Conservation (phyloP, 2,113 vertebrate species). For the Hiodon alosoides region DNA sequence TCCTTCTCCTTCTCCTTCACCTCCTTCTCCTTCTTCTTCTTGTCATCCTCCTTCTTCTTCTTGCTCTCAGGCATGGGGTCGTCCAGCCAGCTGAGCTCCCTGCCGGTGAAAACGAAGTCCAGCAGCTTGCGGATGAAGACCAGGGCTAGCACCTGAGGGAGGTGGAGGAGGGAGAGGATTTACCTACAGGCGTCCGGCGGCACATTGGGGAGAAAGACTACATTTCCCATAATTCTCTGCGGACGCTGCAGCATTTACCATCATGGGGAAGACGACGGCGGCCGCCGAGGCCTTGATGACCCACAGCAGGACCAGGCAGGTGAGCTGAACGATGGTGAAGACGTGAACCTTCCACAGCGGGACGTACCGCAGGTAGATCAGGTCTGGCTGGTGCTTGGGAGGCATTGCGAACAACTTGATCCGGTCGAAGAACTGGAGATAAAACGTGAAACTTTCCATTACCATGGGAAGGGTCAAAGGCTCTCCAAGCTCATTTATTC, state of each 20-base stretch:
- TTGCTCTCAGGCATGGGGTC: conserved; percentile 95
- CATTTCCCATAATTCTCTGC: neutral
- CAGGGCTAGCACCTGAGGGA: conserved; percentile 78
- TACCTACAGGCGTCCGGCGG: neutral
- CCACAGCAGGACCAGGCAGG: conserved; percentile 85
- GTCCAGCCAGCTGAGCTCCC: conserved; percentile 91
- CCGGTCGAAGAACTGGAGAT: conserved; percentile 84
- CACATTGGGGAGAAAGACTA: no score
- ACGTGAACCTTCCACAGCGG: conserved; percentile 92
- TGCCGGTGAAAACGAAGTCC: conserved; percentile 86
- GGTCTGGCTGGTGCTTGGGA: conserved; percentile 86
- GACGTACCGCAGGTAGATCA: conserved; percentile 90
- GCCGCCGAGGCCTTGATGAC: conserved; percentile 86
- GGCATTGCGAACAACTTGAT: conserved; percentile 93
- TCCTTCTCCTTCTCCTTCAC: conserved; percentile 48
- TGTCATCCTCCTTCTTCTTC: conserved; percentile 93
- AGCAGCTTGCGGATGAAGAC: conserved; percentile 89
- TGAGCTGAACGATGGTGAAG: conserved; percentile 88
- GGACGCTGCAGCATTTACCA: conserved; percentile 63
- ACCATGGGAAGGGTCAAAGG: conserved; percentile 13
- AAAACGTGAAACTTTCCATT: conserved; percentile 1
- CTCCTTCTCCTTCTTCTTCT: conserved; percentile 83
- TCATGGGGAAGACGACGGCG: conserved; percentile 93
- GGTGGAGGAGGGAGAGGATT: no score
- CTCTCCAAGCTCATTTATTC: neutral